Percentiles rank a stretch among this genome's conserved stretches.
These are phyloP conservation scores for Lordiphosa clarofinis DNA, from an alignment of 1,140 invertebrate species.

Conservation along the genomic window DNA sequence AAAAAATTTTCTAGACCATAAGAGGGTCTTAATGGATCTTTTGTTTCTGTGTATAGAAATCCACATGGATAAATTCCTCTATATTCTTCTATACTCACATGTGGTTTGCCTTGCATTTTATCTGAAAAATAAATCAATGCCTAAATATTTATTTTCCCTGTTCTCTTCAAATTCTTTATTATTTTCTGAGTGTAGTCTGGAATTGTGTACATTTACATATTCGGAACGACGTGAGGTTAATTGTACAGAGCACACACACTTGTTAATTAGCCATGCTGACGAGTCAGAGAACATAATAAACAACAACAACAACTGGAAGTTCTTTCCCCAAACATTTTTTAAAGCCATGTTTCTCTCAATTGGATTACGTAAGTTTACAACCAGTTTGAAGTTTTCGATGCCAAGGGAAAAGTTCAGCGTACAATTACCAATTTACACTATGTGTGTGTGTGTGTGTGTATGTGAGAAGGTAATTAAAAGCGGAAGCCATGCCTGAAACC, in stretches of 20 bases:
- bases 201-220: constrained; percentile 63
- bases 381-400: constrained; percentile 54
- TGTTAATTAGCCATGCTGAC: constrained; percentile 48
- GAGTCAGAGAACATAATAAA: constrained; percentile 1
- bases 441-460: no score
- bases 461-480: constrained; percentile 42
- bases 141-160: no score
- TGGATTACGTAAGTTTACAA: constrained; percentile 57
- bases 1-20: no score
- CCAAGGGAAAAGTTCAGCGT: constrained; percentile 52
- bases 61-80: no score
- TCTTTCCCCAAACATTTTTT: constrained; percentile 26
- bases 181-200: constrained; percentile 25
- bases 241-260: constrained; percentile 47
- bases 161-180: no score
- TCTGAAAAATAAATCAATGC: no score
- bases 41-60: no score
- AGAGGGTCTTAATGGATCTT: no score
- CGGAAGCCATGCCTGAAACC: constrained; percentile 56
- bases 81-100: no score
- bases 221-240: constrained; percentile 58
- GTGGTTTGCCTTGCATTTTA: background rate
- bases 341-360: constrained; percentile 45
- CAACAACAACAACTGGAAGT: constrained; percentile 4
- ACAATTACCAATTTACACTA: constrained; percentile 26